These are phyloP conservation scores for Phaonia tiefii DNA, from an alignment of 2,888 invertebrate genomes.

Conservation along the genomic window DNA sequence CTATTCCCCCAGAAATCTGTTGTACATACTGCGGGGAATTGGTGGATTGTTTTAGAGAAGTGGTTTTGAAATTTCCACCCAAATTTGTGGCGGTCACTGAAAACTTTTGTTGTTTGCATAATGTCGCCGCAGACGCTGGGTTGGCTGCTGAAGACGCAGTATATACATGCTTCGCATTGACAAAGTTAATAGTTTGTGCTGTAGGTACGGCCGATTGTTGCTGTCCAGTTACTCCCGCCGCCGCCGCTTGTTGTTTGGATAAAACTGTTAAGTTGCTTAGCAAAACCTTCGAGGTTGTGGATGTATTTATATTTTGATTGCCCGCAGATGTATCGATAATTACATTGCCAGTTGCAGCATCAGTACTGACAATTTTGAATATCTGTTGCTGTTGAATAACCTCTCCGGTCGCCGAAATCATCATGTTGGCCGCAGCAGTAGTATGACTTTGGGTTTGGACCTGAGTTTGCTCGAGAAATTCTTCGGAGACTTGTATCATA, in stretches of 20 bases:
- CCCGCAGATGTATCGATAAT: slow-evolving; percentile 71
- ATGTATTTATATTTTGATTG: slow-evolving; percentile 34
- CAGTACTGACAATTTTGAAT: slow-evolving; percentile 79
- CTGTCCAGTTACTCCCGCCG: slow-evolving; percentile 53
- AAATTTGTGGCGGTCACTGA: slow-evolving; percentile 60
- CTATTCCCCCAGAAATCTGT: slow-evolving; percentile 31
- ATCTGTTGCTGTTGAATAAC: slow-evolving; percentile 79
- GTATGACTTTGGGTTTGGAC: slow-evolving; percentile 56
- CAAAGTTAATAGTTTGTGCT: slow-evolving; percentile 75
- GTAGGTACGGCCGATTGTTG: slow-evolving; percentile 58
- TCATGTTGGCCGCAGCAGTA: slow-evolving; percentile 69
- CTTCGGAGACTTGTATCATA: slow-evolving; percentile 75
- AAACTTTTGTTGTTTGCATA: slow-evolving; percentile 66
- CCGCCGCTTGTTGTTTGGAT: slow-evolving; percentile 73
- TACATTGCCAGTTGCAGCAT: slow-evolving; percentile 78
- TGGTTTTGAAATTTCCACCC: slow-evolving; percentile 66
- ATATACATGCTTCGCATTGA: slow-evolving; percentile 75
- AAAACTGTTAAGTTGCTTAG: slow-evolving; percentile 79
- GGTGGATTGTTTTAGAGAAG: slow-evolving; percentile 63
- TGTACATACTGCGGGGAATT: slow-evolving; percentile 67
- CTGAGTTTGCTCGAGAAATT: slow-evolving; percentile 71
- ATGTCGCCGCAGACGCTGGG: slow-evolving; percentile 38
- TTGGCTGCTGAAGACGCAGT: slow-evolving; percentile 71
- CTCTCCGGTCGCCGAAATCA: slow-evolving; percentile 73
- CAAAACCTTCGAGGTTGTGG: slow-evolving; percentile 77